Evolutionary conservation across 2,888 invertebrate genomes (phyloP).

Genomic region (Phymatocera aterrima): DNA sequence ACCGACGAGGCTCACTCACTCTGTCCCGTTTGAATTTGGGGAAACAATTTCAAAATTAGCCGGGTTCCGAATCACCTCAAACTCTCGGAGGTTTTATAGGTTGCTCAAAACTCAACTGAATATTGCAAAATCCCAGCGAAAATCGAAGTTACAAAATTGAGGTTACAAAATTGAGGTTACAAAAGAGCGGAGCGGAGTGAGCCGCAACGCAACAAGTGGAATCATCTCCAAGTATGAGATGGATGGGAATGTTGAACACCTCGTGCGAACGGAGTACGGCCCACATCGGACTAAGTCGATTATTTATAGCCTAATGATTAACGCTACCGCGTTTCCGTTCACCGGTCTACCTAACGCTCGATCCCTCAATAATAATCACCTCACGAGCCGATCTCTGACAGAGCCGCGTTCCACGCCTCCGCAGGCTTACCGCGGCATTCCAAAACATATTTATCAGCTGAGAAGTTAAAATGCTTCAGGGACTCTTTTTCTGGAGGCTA

Average conservation of each 20-base stretch:
- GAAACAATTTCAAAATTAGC: too few species aligned
- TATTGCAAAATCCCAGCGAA: not conserved
- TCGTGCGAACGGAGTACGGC: constrained; percentile 19
- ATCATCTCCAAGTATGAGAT: constrained; percentile 11
- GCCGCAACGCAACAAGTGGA: constrained; percentile 2
- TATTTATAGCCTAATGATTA: constrained; percentile 24
- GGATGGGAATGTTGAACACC: not conserved
- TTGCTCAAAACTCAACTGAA: not conserved
- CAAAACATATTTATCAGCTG: constrained; percentile 7
- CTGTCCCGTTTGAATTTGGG: too few species aligned
- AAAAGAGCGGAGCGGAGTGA: too few species aligned
- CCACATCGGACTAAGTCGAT: not conserved
- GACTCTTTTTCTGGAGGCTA: too few species aligned
- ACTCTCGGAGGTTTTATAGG: not conserved
- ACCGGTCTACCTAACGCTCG: not conserved
- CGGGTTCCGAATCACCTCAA: too few species aligned
- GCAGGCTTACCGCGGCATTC: not conserved
- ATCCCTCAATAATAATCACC: constrained; percentile 10
- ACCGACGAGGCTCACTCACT: not conserved
- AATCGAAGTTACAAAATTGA: constrained; percentile 7
- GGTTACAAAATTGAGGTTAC: not conserved
- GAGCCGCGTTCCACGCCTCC: constrained; percentile 3
- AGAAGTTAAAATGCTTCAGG: not conserved
- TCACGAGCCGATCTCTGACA: not conserved
- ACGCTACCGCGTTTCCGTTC: constrained; percentile 31